A percentile compares a stretch with the other conserved stretches of the same genome.
Conservation (phyloP, 2,113 vertebrate species). For the Hydrolagus affinis region DNA sequence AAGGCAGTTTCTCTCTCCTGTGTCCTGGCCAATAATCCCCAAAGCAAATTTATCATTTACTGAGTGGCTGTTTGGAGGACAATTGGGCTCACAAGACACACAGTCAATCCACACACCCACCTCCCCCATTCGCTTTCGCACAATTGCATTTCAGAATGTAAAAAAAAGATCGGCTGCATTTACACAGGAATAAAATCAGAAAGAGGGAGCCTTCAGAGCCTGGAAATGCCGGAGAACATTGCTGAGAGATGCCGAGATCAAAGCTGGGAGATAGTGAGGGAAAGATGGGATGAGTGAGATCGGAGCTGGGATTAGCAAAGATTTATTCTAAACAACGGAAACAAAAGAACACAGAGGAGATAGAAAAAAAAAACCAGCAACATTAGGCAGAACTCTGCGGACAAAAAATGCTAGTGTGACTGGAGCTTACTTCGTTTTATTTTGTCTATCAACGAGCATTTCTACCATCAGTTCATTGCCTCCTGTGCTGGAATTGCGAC, state of each 20-base stretch:
- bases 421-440: background rate
- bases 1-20: too few species aligned
- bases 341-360: constrained; percentile 5
- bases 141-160: background rate
- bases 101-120: too few species aligned
- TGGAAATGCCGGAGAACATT: constrained; percentile 10
- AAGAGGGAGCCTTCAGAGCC: background rate
- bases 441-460: too few species aligned
- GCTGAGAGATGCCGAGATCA: constrained; percentile 21
- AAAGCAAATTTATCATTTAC: too few species aligned
- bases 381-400: background rate
- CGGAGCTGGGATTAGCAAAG: constrained; percentile 2
- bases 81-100: too few species aligned
- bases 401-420: background rate
- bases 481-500: too few species aligned
- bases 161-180: background rate
- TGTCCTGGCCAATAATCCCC: too few species aligned
- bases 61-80: too few species aligned
- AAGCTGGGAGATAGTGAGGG: background rate
- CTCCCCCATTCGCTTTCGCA: too few species aligned
- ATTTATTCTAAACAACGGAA: constrained; percentile 19
- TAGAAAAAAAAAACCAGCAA: background rate
- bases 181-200: background rate
- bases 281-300: constrained; percentile 16
- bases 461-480: too few species aligned